A percentile compares a stretch with the other conserved stretches of the same genome.
These are phyloP conservation scores for Coenonympha arcania DNA, from an alignment of 2,888 invertebrate species.

Conservation along the genomic window DNA sequence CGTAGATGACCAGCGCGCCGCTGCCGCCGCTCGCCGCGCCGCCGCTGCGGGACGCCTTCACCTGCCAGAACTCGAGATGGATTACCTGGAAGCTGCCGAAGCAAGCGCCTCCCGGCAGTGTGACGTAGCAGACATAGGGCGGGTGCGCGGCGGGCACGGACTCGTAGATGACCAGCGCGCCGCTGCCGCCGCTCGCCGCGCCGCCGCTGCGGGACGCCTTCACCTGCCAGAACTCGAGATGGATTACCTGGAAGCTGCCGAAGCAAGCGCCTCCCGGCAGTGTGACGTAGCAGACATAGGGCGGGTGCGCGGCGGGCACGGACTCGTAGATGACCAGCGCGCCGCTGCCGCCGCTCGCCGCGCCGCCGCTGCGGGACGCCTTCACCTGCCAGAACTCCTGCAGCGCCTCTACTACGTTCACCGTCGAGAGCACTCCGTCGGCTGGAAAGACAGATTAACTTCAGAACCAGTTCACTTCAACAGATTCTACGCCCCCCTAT, in stretches of 20 bases:
- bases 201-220: constrained; percentile 85
- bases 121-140: constrained; percentile 95
- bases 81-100: constrained; percentile 97
- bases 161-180: constrained; percentile 95
- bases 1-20: constrained; percentile 94
- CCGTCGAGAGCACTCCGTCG: constrained; percentile 74
- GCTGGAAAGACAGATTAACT: constrained; percentile 34
- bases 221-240: too few relatives aligned
- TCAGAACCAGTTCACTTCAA: background rate
- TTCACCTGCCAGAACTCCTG: constrained; percentile 99
- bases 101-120: constrained; percentile 94
- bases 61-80: too few relatives aligned
- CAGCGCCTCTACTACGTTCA: constrained; percentile 95
- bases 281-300: constrained; percentile 95
- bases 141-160: constrained; percentile 92
- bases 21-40: constrained; percentile 83
- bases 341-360: constrained; percentile 87
- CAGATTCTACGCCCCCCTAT: too few relatives aligned
- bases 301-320: constrained; percentile 90
- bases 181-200: constrained; percentile 85
- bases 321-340: constrained; percentile 96
- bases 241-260: constrained; percentile 95
- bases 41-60: constrained; percentile 89
- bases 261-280: constrained; percentile 96
- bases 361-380: constrained; percentile 81